Base-by-base conservation (phyloP, 1,140 invertebrate species). In the Leptinotarsa undecemlineata region DNA sequence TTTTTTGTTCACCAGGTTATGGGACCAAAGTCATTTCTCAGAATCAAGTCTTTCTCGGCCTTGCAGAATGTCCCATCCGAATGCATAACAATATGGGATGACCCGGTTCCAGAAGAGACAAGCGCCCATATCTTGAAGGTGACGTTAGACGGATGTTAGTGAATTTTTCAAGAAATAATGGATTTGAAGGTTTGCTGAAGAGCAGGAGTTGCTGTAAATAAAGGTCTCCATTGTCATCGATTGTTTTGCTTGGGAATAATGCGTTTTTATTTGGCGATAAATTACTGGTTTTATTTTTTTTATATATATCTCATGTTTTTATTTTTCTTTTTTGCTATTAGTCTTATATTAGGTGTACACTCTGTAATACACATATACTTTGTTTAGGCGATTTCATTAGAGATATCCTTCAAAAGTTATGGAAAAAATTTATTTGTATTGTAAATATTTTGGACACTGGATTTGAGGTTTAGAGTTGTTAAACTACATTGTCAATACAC, bases 61-160 rank as follows among this genome's bases (percentile, higher is more conserved):
- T 66, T 82, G 21, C 78, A 81, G 42, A 77, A 70, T 26, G 78
- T 82, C 33, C 72, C 82, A 21, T 78, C 82, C 1, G 78, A 82
- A 57, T 82, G 81, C 71, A 83, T 83, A 48, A 82, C 80, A 13
- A 82, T 83, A 64, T 81, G 81, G 2, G 82, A 82, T 73, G 82
- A 83, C 74, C 64, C 73, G 48, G 8, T 42, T 42, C 4, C 14
- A 17, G 33, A 48, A n/a, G 33, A 11, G 33, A 11, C 11, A 2
- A 42, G 3, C 8, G 2, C 2, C 2, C 33, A 42, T 42, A 42
- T 42, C 33, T 42, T 5, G 33, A 11, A 42, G 33, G 4, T 42
- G 8, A 42, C 33, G 8, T 4, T 15, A n/a, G 51, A 57, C 4
- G 14, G 17, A 19, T 57, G 17, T 57, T 15, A 57, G 4, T 17